These are phyloP conservation scores for Elephantulus edwardii DNA, from an alignment of 2,113 vertebrate species.

Conservation along the genomic window DNA sequence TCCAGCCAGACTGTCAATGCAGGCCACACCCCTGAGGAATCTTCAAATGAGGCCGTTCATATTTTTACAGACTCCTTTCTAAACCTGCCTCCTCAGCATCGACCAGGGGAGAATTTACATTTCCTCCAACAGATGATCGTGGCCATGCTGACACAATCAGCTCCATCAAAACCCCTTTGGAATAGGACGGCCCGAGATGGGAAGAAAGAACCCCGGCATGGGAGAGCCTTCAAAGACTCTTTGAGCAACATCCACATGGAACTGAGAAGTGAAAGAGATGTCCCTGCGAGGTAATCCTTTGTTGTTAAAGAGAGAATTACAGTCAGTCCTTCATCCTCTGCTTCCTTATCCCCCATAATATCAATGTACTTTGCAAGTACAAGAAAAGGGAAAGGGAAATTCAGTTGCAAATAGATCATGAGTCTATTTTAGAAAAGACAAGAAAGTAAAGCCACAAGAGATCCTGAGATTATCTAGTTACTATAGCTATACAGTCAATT, in stretches of 20 bases:
- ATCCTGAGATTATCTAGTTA: slow-evolving; percentile 29
- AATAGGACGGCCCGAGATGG: too few relatives aligned
- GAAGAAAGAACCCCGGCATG: not conserved
- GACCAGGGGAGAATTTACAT: too few relatives aligned
- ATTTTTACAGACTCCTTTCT: too few relatives aligned
- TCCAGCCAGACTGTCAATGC: too few relatives aligned
- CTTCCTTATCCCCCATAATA: not conserved
- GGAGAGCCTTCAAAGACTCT: not conserved
- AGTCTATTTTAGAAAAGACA: not conserved
- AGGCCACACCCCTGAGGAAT: too few relatives aligned
- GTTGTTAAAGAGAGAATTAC: slow-evolving; percentile 14
- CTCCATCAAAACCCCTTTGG: not conserved
- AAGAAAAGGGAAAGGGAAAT: not conserved
- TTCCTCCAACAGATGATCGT: too few relatives aligned
- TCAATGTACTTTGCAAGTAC: slow-evolving; percentile 15
- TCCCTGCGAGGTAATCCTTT: not conserved
- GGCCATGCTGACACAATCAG: too few relatives aligned
- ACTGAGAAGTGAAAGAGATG: not conserved
- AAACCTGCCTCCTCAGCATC: too few relatives aligned
- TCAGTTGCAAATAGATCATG: slow-evolving; percentile 21
- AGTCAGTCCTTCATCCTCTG: not conserved
- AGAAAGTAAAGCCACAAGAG: slow-evolving; percentile 21
- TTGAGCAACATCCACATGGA: not conserved
- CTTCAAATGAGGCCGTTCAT: too few relatives aligned
- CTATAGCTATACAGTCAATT: too few relatives aligned